phyloP scores from a whole-genome alignment of 1,140 invertebrate species.

The Musca domestica region DNA sequence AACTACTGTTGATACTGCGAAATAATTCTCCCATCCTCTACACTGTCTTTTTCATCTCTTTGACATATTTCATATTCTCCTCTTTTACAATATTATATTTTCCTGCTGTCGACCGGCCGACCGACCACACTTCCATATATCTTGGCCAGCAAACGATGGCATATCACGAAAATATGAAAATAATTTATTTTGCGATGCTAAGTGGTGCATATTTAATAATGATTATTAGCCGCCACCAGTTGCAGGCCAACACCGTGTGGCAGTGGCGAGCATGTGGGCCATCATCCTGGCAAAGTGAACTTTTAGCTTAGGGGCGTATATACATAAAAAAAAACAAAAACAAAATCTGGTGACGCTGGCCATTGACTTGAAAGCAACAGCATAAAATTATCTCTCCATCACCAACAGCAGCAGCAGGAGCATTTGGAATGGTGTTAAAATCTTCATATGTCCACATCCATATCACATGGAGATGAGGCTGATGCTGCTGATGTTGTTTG shows the following conservation, averaged over 20 bases:
- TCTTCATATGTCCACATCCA: too few relatives aligned
- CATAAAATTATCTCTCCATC: neutral
- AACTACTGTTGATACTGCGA: too few relatives aligned
- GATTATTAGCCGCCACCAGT: constrained; percentile 5
- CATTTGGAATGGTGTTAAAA: too few relatives aligned
- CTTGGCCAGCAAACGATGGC: too few relatives aligned
- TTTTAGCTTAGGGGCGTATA: neutral
- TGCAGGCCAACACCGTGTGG: neutral
- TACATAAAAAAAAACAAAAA: neutral
- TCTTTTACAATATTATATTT: too few relatives aligned
- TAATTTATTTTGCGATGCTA: constrained; percentile 15
- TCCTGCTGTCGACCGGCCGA: too few relatives aligned
- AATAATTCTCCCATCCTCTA: too few relatives aligned
- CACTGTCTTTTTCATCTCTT: too few relatives aligned
- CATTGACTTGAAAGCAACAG: neutral
- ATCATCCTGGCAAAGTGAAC: neutral
- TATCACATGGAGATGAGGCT: too few relatives aligned
- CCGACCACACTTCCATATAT: too few relatives aligned
- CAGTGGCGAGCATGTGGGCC: neutral
- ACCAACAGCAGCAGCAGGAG: too few relatives aligned
- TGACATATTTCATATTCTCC: too few relatives aligned
- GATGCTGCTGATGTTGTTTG: neutral
- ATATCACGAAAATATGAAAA: constrained; percentile 8
- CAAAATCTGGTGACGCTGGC: neutral
- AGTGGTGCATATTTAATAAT: constrained; percentile 19